These are phyloP conservation scores for Oncopodura yosiiana DNA, from an alignment of 1,140 invertebrate species.

Conservation along the genomic window DNA sequence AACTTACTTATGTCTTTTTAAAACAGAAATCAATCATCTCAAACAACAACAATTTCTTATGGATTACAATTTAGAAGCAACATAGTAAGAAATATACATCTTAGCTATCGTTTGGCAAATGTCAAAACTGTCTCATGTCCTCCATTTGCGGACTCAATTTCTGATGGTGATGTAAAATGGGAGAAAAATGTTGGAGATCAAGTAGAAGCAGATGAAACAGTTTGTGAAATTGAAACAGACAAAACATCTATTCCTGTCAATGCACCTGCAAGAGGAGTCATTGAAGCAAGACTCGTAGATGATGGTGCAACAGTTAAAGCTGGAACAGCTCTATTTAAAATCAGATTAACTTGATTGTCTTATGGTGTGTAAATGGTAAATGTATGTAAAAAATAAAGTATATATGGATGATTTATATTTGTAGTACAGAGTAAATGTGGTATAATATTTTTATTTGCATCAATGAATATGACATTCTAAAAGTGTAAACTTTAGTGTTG, in stretches of 20 bases:
- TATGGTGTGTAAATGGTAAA: too few species aligned
- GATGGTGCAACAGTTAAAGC: slow-evolving; percentile 86
- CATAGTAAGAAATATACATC: slow-evolving; percentile 10
- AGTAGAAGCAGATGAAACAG: slow-evolving; percentile 85
- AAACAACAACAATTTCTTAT: too few species aligned
- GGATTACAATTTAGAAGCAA: too few species aligned
- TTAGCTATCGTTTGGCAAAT: slow-evolving; percentile 33
- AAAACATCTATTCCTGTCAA: slow-evolving; percentile 94
- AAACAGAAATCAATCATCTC: too few species aligned
- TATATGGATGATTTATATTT: too few species aligned
- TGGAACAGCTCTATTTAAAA: slow-evolving; percentile 69
- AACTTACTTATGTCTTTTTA: too few species aligned
- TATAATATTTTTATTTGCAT: too few species aligned
- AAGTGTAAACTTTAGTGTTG: too few species aligned
- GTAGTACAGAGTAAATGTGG: too few species aligned
- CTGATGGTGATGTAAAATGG: slow-evolving; percentile 96
- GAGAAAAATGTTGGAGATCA: slow-evolving; percentile 76
- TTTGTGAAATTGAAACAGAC: slow-evolving; percentile 98
- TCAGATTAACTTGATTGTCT: slow-evolving; percentile 53
- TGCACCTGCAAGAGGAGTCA: slow-evolving; percentile 71
- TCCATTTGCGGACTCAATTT: slow-evolving; percentile 92
- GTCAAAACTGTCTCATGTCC: slow-evolving; percentile 70
- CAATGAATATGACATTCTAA: too few species aligned
- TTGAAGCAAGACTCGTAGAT: slow-evolving; percentile 73
- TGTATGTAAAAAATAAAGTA: too few species aligned